phyloP scores from a whole-genome alignment of 2,888 invertebrate species.

The Eustalomyia histrio region DNA sequence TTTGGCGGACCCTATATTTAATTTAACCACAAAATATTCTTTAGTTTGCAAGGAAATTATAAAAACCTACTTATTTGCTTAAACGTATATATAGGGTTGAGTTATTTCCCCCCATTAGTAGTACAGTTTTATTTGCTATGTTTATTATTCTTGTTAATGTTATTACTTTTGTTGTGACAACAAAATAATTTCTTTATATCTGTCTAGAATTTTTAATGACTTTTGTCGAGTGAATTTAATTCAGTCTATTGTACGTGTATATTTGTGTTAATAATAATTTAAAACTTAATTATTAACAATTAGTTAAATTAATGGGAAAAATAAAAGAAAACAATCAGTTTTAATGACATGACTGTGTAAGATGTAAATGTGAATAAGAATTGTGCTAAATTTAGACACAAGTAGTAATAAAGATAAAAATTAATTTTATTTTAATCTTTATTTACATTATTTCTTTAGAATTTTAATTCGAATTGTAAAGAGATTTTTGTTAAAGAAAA shows the following conservation, averaged over 20 bases:
- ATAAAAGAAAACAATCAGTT: background rate
- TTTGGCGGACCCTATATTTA: too few relatives aligned
- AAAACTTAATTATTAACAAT: background rate
- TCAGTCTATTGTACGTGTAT: background rate
- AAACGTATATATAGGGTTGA: background rate
- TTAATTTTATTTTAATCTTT: background rate
- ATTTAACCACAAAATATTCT: too few relatives aligned
- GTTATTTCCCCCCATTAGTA: background rate
- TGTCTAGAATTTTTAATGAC: constrained; percentile 17
- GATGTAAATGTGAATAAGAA: background rate
- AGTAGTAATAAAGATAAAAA: background rate
- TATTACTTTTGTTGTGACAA: constrained; percentile 22
- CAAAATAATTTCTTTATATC: background rate
- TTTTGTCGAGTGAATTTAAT: background rate
- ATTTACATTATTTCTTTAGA: background rate
- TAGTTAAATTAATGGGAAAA: background rate
- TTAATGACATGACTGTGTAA: background rate
- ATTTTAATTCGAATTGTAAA: background rate
- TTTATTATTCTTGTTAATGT: constrained; percentile 20
- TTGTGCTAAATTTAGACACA: background rate
- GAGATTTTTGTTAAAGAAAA: too few relatives aligned
- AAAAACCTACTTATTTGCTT: background rate
- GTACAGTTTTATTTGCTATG: constrained; percentile 4
- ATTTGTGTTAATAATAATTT: background rate
- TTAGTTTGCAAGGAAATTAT: too few relatives aligned